A percentile compares a stretch with the other conserved stretches of the same genome.
phyloP scores from a whole-genome alignment of 2,888 invertebrate species.

The Dascillus cervinus region DNA sequence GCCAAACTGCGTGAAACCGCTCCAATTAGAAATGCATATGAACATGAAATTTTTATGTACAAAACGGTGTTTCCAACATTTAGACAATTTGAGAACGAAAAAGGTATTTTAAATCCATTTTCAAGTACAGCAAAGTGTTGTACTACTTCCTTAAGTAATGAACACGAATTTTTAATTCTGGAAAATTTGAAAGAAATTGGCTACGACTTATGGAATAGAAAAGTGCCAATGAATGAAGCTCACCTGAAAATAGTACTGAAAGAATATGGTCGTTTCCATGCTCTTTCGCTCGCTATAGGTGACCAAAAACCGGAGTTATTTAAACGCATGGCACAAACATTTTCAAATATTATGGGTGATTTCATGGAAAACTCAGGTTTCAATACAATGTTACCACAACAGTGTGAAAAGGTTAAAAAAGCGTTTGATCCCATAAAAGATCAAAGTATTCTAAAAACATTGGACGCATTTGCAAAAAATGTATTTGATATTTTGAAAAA shows the following conservation, averaged over 20 bases:
- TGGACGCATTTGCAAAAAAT: no score
- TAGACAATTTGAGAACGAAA: slow-evolving; percentile 12
- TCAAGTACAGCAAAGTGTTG: slow-evolving; percentile 14
- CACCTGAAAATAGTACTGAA: slow-evolving; percentile 26
- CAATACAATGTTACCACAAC: no score
- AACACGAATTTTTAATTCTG: slow-evolving; percentile 23
- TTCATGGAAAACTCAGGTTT: no score
- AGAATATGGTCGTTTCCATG: slow-evolving; percentile 31
- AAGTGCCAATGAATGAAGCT: slow-evolving; percentile 24
- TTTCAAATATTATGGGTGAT: no score
- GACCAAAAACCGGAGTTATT: no score
- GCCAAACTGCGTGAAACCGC: slow-evolving; percentile 5
- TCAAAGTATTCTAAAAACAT: no score
- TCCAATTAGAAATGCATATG: slow-evolving; percentile 13
- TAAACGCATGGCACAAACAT: no score
- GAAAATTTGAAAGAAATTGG: slow-evolving; percentile 25
- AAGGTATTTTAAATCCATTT: slow-evolving; percentile 11
- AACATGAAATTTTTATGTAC: slow-evolving; percentile 19
- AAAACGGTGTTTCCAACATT: slow-evolving; percentile 14
- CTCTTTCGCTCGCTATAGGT: slow-evolving; percentile 27
- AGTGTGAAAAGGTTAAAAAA: no score
- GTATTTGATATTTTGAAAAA: no score
- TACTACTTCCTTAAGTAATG: slow-evolving; percentile 9
- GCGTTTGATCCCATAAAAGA: no score
- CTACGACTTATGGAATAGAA: slow-evolving; percentile 25